phyloP scores from a whole-genome alignment of 2,797 vertebrate species.

The Amblyopsis hoosieri region DNA sequence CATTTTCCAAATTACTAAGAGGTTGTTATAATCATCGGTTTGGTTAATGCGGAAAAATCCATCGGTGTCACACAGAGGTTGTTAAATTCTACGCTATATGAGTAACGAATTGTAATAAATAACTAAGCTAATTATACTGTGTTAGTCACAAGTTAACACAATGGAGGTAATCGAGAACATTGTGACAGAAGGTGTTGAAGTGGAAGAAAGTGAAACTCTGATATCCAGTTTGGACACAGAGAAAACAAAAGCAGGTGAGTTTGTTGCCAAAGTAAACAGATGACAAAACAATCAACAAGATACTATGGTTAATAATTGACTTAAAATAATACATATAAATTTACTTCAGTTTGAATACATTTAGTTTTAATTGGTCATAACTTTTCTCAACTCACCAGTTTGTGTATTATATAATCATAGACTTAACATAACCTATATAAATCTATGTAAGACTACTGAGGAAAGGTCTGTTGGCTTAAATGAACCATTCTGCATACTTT shows the following conservation, averaged over 20 bases:
- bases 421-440: too few species aligned
- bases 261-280: conserved; percentile 7
- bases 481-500: too few species aligned
- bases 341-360: too few species aligned
- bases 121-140: conserved; percentile 1
- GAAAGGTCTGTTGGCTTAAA: too few species aligned
- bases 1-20: conserved; percentile 47
- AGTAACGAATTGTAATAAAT: conserved; percentile 11
- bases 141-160: background rate
- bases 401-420: too few species aligned
- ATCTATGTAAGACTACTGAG: too few species aligned
- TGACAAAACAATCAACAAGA: background rate
- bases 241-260: conserved; percentile 74
- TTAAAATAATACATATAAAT: too few species aligned
- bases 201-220: conserved; percentile 63
- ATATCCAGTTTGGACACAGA: conserved; percentile 58
- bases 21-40: conserved; percentile 74
- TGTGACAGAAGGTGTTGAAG: conserved; percentile 65
- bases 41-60: conserved; percentile 43
- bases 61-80: conserved; percentile 68
- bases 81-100: conserved; percentile 74
- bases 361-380: too few species aligned
- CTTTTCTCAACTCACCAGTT: too few species aligned
- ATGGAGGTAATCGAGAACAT: conserved; percentile 77
- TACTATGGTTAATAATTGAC: too few species aligned